These are phyloP conservation scores for Drosophila algonquin DNA, from an alignment of 2,888 invertebrate species.

Conservation along the genomic window DNA sequence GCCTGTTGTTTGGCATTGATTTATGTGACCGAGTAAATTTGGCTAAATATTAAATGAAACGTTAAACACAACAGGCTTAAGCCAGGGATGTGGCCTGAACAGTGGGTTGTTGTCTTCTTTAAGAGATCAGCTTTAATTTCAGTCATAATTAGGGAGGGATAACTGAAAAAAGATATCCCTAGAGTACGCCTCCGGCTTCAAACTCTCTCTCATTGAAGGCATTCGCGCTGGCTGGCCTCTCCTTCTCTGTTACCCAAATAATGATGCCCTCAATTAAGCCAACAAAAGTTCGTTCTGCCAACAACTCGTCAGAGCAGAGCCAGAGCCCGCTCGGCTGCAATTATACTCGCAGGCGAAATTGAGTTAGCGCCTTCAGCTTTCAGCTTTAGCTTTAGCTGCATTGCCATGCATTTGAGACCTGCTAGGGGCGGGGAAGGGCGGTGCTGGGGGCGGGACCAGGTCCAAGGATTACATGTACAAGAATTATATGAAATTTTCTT, in stretches of 20 bases:
- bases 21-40: constrained; percentile 65
- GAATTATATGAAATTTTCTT: constrained; percentile 58
- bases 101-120: background rate
- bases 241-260: constrained; percentile 51
- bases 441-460: constrained; percentile 9
- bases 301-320: constrained; percentile 50
- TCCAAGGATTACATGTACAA: constrained; percentile 45
- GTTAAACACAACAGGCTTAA: constrained; percentile 55
- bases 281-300: constrained; percentile 67
- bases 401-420: constrained; percentile 36
- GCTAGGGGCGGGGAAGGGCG: background rate
- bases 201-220: background rate
- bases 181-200: background rate
- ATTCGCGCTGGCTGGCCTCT: constrained; percentile 1
- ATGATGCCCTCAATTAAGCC: constrained; percentile 71
- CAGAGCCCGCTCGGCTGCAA: constrained; percentile 47
- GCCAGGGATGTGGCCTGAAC: background rate
- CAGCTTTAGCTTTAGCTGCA: constrained; percentile 22
- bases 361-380: constrained; percentile 57
- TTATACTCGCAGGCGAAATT: constrained; percentile 65
- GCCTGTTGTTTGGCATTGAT: constrained; percentile 72
- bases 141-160: constrained; percentile 42
- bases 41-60: constrained; percentile 74
- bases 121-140: constrained; percentile 49
- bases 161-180: background rate